A percentile compares a stretch with the other conserved stretches of the same genome.
Evolutionary conservation across 1,140 invertebrate species (phyloP).

Genomic region (Carcinoscorpius rotundicauda): DNA sequence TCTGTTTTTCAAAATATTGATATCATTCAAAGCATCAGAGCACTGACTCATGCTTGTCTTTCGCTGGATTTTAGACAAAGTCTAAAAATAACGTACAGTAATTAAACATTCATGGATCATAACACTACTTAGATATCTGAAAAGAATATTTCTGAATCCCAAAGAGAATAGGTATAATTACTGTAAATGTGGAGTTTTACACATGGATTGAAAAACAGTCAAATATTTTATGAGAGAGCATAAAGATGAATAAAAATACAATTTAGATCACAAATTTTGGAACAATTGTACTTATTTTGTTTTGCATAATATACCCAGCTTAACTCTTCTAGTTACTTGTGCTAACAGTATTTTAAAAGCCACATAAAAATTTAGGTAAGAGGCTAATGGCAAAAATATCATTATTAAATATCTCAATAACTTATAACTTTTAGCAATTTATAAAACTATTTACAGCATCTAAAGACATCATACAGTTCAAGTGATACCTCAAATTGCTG

Average conservation of each 20-base stretch:
- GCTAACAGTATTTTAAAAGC: not conserved
- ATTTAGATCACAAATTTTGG: too few relatives aligned
- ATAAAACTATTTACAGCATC: constrained; percentile 6
- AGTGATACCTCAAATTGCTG: constrained; percentile 8
- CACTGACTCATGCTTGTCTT: constrained; percentile 14
- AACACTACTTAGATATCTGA: too few relatives aligned
- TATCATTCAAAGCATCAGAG: constrained; percentile 13
- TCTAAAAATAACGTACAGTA: constrained; percentile 4
- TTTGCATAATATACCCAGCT: not conserved
- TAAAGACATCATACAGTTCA: constrained; percentile 13
- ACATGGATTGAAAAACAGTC: too few relatives aligned
- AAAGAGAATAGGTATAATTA: too few relatives aligned
- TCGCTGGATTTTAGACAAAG: constrained; percentile 8
- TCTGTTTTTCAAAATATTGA: constrained; percentile 23
- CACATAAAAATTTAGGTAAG: not conserved
- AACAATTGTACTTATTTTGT: too few relatives aligned
- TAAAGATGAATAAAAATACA: too few relatives aligned
- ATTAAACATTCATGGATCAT: too few relatives aligned
- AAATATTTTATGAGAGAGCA: too few relatives aligned
- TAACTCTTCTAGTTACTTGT: too few relatives aligned
- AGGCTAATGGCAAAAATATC: not conserved
- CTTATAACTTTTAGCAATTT: not conserved
- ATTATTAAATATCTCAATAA: not conserved
- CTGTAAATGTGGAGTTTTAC: too few relatives aligned
- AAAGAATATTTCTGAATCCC: too few relatives aligned